These are phyloP conservation scores for Rynchops niger DNA, from an alignment of 2,113 vertebrate species.

Conservation along the genomic window DNA sequence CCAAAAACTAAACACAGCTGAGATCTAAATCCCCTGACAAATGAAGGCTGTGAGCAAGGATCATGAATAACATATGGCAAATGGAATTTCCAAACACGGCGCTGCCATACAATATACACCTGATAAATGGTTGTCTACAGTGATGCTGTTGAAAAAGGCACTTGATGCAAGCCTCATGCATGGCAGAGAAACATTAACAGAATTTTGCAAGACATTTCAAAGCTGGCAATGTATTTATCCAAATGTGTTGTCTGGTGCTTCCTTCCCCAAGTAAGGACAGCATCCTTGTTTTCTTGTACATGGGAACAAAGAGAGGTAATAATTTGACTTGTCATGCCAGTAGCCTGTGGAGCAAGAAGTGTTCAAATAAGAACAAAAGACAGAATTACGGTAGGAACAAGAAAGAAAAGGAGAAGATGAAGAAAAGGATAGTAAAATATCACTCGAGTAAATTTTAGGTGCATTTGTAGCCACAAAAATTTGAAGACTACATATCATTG, in stretches of 20 bases:
- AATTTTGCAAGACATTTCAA: conserved; percentile 27
- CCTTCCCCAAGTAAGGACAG: not conserved
- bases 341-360: not conserved
- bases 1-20: conserved; percentile 83
- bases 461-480: not conserved
- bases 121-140: conserved; percentile 79
- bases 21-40: conserved; percentile 85
- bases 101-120: conserved; percentile 76
- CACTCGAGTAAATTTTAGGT: not conserved
- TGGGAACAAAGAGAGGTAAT: not conserved
- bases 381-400: not conserved
- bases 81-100: conserved; percentile 82
- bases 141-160: conserved; percentile 68
- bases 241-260: not conserved
- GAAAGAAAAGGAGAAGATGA: not conserved
- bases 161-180: conserved; percentile 64
- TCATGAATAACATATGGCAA: conserved; percentile 79
- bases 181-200: conserved; percentile 33
- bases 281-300: not conserved
- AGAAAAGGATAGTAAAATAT: not conserved
- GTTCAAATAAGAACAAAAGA: not conserved
- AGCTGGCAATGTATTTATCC: conserved; percentile 4
- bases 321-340: not conserved
- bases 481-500: not conserved
- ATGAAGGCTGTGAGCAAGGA: conserved; percentile 80